Evolutionary conservation across 2,888 invertebrate species (phyloP).

Genomic region (Nezara viridula): DNA sequence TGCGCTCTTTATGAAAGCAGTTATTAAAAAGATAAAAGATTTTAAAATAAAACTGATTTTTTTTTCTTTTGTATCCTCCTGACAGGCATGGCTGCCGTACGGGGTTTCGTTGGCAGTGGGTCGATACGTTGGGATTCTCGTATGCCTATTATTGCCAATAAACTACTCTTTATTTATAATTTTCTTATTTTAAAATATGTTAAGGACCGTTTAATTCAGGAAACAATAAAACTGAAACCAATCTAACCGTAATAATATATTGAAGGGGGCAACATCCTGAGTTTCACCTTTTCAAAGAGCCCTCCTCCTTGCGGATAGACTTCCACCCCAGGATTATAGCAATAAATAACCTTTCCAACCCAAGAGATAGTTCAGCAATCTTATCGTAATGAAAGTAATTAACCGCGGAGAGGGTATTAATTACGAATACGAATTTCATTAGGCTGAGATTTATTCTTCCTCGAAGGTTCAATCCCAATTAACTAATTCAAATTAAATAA

Average conservation of each 20-base stretch:
- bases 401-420: neutral
- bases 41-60: too few relatives aligned
- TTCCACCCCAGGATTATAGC: neutral
- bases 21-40: too few relatives aligned
- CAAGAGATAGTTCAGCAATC: slow-evolving; percentile 20
- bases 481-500: neutral
- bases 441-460: neutral
- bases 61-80: too few relatives aligned
- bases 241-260: neutral
- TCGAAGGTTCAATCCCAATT: neutral
- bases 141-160: too few relatives aligned
- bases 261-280: neutral
- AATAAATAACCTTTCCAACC: slow-evolving; percentile 1
- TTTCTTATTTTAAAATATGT: too few relatives aligned
- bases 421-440: slow-evolving; percentile 20
- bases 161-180: too few relatives aligned
- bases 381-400: slow-evolving; percentile 26
- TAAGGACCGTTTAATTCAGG: too few relatives aligned
- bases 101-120: too few relatives aligned
- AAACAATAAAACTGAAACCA: too few relatives aligned
- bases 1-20: too few relatives aligned
- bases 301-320: neutral
- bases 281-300: neutral
- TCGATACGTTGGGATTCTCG: too few relatives aligned
- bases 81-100: too few relatives aligned